Conservation (phyloP, 2,888 invertebrate genomes). For the Tanytarsus gracilentus region DNA sequence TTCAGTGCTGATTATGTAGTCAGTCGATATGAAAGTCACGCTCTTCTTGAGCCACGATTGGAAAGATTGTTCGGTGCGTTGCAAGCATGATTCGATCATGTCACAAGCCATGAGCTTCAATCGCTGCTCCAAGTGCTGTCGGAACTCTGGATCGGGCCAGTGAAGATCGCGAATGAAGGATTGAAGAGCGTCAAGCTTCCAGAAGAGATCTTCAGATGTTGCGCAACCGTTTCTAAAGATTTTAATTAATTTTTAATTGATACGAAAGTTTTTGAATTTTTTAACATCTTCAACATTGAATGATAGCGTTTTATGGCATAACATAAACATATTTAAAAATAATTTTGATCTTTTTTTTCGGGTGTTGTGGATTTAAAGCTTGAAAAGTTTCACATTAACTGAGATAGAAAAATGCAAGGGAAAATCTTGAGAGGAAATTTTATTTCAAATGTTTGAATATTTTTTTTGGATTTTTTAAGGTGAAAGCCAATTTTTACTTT, state of each 20-base stretch:
- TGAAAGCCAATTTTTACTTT: too few species aligned
- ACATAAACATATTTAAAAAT: too few species aligned
- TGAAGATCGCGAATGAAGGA: constrained; percentile 96
- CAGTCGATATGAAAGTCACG: constrained; percentile 87
- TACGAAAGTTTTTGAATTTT: too few species aligned
- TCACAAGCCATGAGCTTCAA: constrained; percentile 97
- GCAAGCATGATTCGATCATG: constrained; percentile 98
- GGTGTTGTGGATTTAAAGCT: not conserved
- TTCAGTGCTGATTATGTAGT: constrained; percentile 95
- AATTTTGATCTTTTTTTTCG: not conserved
- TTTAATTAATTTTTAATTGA: not conserved
- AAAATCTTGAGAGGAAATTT: too few species aligned
- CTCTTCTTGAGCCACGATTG: constrained; percentile 89
- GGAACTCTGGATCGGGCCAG: constrained; percentile 98
- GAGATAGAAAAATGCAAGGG: too few species aligned
- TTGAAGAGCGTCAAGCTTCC: constrained; percentile 97
- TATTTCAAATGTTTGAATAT: too few species aligned
- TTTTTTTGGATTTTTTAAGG: too few species aligned
- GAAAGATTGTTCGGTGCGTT: constrained; percentile 79
- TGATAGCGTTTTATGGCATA: too few species aligned
- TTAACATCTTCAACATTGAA: too few species aligned
- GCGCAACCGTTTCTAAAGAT: constrained; percentile 80
- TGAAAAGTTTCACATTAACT: not conserved
- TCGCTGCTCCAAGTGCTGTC: constrained; percentile 90
- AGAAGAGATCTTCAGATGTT: constrained; percentile 96